Evolutionary conservation across 2,113 vertebrate genomes (phyloP).

Genomic region (Sakesphorus luctuosus): DNA sequence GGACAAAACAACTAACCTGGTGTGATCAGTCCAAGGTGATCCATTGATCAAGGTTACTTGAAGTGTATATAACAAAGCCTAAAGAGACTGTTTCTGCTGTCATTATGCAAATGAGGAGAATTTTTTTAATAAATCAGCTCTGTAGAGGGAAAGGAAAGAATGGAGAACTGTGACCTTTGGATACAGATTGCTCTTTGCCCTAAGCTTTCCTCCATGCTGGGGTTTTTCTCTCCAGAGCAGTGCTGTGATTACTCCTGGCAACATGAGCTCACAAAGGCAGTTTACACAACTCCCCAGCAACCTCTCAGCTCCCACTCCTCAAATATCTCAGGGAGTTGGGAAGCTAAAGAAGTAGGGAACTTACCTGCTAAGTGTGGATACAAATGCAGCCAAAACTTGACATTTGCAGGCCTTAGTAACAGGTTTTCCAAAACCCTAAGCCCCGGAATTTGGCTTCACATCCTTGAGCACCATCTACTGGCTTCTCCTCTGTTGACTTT

Average conservation of each 20-base stretch:
- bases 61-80: not conserved
- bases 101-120: not conserved
- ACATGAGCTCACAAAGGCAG: not conserved
- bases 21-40: not conserved
- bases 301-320: not conserved
- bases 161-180: not conserved
- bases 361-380: not conserved
- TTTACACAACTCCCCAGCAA: not conserved
- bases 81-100: not conserved
- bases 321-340: not conserved
- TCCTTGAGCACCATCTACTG: constrained; percentile 66
- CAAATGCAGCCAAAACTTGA: not conserved
- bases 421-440: not conserved
- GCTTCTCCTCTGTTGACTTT: not conserved
- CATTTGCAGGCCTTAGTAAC: not conserved
- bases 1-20: not conserved
- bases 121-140: not conserved
- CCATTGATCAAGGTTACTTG: not conserved
- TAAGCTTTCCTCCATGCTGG: not conserved
- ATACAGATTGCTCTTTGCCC: not conserved
- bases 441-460: not conserved
- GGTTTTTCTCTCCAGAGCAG: not conserved
- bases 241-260: not conserved
- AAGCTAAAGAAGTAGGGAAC: not conserved
- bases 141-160: not conserved